Base-by-base conservation (phyloP, 2,888 invertebrate species). In the Scaptomyza parva region DNA sequence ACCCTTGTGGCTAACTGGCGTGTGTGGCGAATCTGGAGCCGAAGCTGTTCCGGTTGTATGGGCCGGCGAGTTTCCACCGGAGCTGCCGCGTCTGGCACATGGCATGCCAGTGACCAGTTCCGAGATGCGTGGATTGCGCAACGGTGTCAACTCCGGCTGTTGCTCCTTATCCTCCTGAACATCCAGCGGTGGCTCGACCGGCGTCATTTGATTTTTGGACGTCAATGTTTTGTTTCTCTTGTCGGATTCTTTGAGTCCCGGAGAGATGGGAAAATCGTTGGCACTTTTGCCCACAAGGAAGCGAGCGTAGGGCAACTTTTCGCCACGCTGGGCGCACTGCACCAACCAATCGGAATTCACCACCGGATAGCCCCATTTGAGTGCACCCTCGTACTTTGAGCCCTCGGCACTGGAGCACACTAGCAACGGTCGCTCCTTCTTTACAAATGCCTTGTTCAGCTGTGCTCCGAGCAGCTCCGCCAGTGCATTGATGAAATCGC, bases 351-450 rank as follows among this genome's bases (percentile, higher is more conserved):
- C 92, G 9, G 95, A 94, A 0, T 91, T 94, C 0, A 98, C 95
- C 1, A 96, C 96, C 0, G 97, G 97, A 60, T 97, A 92, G 30
- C 88, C 94, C 98, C 98, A 98, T 90, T 96, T 96, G 0, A 95
- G 84, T 0, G 97, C 96, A 0, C 97, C 97, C 39, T 92, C 92
- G 89, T 96, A 96, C 89, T 98, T 98, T 78, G 95, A 96, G 0
- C 97, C 97, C 18, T 93, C 92, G 0, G 96, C 93, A 0, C 93
- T 92, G 5, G 95, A 94, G 71, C 96, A 96, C 3, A 98, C 92
- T 0, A 98, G 92, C 90, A 98, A 96, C 0, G 98, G 98, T 0
- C 95, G 96, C 0, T 95, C 95, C 71, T 93, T 93, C 64, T 94
- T 93, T 0, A 95, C 94, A 89, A 96, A 95, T 47, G 93, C 94